phyloP scores from a whole-genome alignment of 2,113 vertebrate genomes.

The rabbit (Oryctolagus cuniculus) region mOryCun1.1 NC_091442.1:78479501-78480000 shows the following conservation, averaged over 20 bases:
- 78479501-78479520: neutral
- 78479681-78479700: neutral
- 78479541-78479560: neutral
- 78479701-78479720: neutral
- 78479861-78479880: neutral
- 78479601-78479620: neutral
- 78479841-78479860: neutral
- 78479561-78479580: neutral
- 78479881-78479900: neutral
- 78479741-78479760: neutral
- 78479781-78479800: neutral
- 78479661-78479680: neutral
- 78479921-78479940: neutral
- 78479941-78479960: too few relatives aligned
- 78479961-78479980: too few relatives aligned
- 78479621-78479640: neutral
- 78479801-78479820: neutral
- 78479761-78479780: neutral
- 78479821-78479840: neutral
- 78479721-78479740: neutral
- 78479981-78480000: too few relatives aligned
- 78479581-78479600: neutral
- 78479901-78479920: neutral
- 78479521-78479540: neutral
- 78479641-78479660: neutral